Conservation (phyloP, 2,888 invertebrate species). For the Acrocyrtus sp. region DNA sequence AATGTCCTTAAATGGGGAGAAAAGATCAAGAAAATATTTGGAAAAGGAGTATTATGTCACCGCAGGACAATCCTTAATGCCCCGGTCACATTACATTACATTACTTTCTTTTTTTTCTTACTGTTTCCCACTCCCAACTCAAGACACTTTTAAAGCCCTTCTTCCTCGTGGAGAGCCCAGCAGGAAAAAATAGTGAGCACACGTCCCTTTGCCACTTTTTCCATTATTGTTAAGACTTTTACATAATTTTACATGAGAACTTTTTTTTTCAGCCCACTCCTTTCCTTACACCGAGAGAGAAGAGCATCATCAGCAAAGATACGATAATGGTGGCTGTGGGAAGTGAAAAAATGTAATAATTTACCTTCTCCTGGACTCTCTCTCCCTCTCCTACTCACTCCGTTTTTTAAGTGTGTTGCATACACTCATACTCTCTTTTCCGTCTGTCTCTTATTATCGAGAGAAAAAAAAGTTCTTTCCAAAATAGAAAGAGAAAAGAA, state of each 20-base stretch:
- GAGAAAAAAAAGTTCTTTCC: too few relatives aligned
- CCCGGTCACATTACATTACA: slow-evolving; percentile 48
- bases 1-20: too few relatives aligned
- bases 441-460: too few relatives aligned
- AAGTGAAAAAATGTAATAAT: slow-evolving; percentile 51
- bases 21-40: neutral
- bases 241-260: too few relatives aligned
- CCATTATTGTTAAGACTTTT: too few relatives aligned
- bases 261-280: too few relatives aligned
- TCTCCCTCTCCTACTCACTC: neutral
- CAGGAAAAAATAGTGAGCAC: neutral
- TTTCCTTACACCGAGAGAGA: too few relatives aligned
- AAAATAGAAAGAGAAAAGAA: too few relatives aligned
- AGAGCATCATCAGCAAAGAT: too few relatives aligned
- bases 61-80: slow-evolving; percentile 46
- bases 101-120: slow-evolving; percentile 27
- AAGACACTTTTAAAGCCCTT: slow-evolving; percentile 31
- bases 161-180: neutral
- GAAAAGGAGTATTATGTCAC: slow-evolving; percentile 38
- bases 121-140: slow-evolving; percentile 2
- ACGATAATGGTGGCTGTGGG: slow-evolving; percentile 45
- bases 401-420: slow-evolving; percentile 7
- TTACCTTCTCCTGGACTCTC: slow-evolving; percentile 26
- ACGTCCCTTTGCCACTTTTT: neutral
- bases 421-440: neutral